Conservation (phyloP, 2,797 vertebrate species). For the Danio tinwini region DNA sequence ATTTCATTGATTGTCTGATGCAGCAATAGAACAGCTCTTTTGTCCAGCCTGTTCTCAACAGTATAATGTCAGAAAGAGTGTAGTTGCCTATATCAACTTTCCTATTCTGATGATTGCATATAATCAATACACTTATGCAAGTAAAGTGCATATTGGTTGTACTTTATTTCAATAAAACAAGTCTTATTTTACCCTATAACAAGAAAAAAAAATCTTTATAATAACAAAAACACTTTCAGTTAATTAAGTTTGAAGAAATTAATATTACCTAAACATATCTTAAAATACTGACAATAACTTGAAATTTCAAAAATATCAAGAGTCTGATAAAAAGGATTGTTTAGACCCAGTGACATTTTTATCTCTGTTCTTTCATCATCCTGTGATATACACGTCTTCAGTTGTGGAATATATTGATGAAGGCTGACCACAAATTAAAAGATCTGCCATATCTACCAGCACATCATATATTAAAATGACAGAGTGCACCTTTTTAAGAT, state of each 20-base stretch:
- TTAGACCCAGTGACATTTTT: background rate
- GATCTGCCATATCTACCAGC: background rate
- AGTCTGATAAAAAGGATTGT: background rate
- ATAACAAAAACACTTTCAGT: background rate
- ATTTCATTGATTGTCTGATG: conserved; percentile 36
- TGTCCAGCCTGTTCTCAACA: conserved; percentile 18
- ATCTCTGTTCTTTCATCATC: background rate
- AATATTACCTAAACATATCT: background rate
- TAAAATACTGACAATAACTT: background rate
- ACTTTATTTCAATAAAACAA: background rate
- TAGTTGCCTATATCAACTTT: background rate
- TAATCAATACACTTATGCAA: background rate
- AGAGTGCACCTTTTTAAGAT: background rate
- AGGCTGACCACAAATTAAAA: background rate
- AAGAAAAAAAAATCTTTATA: background rate
- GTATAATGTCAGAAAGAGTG: background rate
- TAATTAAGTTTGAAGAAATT: background rate
- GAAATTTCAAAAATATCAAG: background rate
- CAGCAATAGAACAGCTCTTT: background rate
- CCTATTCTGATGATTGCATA: background rate
- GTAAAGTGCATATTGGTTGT: background rate
- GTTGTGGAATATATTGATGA: background rate
- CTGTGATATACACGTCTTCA: background rate
- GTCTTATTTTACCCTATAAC: background rate
- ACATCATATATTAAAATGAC: background rate